Evolutionary conservation across 1,140 invertebrate genomes (phyloP).

Genomic region (Nymphalis io): DNA sequence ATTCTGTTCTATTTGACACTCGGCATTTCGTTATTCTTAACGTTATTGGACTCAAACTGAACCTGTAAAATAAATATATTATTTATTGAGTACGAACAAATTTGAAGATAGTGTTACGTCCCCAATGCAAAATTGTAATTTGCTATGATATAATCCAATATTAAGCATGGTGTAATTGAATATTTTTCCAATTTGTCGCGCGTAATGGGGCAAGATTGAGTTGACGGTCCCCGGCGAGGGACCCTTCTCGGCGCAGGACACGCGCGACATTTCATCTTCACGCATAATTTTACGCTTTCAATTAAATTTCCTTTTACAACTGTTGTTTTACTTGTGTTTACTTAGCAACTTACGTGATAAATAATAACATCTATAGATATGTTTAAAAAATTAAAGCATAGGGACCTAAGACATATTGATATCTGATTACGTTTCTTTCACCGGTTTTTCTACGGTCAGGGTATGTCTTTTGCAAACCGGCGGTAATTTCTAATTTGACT

Average conservation of each 20-base stretch:
- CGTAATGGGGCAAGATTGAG: slow-evolving; percentile 81
- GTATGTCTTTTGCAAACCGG: no score
- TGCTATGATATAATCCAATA: slow-evolving; percentile 79
- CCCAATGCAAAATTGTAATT: slow-evolving; percentile 76
- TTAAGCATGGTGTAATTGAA: slow-evolving; percentile 79
- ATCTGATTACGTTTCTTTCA: no score
- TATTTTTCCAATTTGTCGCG: slow-evolving; percentile 81
- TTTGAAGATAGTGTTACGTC: slow-evolving; percentile 50
- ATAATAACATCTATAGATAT: background rate
- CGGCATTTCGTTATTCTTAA: slow-evolving; percentile 16
- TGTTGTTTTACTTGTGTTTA: slow-evolving; percentile 33
- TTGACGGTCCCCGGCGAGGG: slow-evolving; percentile 65
- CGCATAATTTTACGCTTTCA: slow-evolving; percentile 57
- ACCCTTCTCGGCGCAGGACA: slow-evolving; percentile 43
- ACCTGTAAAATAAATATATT: slow-evolving; percentile 4
- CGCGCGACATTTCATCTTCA: slow-evolving; percentile 50
- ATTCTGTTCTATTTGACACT: slow-evolving; percentile 29
- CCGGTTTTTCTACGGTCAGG: no score
- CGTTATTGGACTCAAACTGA: background rate
- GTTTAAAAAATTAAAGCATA: no score
- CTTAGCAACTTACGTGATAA: background rate
- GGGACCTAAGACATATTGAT: no score
- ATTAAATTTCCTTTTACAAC: slow-evolving; percentile 52
- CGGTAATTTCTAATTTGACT: no score
- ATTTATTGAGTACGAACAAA: slow-evolving; percentile 8